phyloP scores from a whole-genome alignment of 1,140 invertebrate species.

The Metaphire vulgaris region DNA sequence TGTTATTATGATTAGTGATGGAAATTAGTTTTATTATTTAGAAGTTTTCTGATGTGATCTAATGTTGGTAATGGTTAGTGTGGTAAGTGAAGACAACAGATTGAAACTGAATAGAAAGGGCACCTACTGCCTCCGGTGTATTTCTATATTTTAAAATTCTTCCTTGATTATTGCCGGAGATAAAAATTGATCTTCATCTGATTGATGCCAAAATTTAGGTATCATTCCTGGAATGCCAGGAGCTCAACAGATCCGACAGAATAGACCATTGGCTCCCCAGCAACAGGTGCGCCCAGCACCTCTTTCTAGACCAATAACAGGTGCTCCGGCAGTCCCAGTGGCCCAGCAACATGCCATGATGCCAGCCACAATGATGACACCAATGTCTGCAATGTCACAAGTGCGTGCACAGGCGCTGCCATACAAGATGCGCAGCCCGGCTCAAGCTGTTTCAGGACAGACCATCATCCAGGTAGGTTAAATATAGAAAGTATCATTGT shows the following conservation, averaged over 20 bases:
- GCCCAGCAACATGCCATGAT: conserved; percentile 14
- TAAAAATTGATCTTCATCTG: no score
- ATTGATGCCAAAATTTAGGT: no score
- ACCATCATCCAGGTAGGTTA: conserved; percentile 45
- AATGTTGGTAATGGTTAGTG: no score
- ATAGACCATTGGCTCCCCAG: conserved; percentile 56
- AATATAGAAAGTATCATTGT: no score
- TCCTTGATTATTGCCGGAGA: no score
- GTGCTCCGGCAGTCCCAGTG: conserved; percentile 42
- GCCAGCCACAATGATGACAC: conserved; percentile 29
- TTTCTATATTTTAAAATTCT: no score
- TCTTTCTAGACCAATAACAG: conserved; percentile 75
- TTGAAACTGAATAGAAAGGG: no score
- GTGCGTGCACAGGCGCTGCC: conserved; percentile 48
- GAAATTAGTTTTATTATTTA: no score
- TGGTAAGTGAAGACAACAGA: no score
- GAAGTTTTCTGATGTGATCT: no score
- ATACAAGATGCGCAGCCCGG: conserved; percentile 43
- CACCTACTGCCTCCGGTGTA: no score
- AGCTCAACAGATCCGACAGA: conserved; percentile 48
- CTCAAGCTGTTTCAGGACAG: conserved; percentile 63
- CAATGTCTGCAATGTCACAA: conserved; percentile 57
- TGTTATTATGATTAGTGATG: no score
- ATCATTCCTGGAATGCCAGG: conserved; percentile 57
- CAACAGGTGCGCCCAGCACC: conserved; percentile 64